Base-by-base conservation (phyloP, 2,888 invertebrate genomes). In the Cephus nigrinus region DNA sequence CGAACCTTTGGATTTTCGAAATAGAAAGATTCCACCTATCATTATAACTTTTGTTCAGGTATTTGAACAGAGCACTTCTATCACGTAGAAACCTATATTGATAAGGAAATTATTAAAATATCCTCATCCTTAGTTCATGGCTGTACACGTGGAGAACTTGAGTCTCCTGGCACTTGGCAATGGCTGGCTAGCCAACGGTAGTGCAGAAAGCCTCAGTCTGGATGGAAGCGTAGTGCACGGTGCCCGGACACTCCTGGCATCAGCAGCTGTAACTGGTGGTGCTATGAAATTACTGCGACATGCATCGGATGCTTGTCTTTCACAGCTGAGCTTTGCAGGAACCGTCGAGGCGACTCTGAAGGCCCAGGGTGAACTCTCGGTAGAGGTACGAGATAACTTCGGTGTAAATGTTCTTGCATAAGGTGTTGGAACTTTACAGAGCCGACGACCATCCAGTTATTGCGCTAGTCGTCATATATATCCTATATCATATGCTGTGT, bases 31-130 rank as follows among this genome's bases (percentile, higher is more conserved):
- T 80, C 97, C 97, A 4, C 95, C 95, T 1, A 95, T 95, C 87
- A 94, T 97, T 81, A 95, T 96, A 79, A 96, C 95, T 87, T 96
- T 97, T 93, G 96, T 96, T 80, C 97, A 96, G 94, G 96, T 96
- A 93, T 33, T 23, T 78, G 9, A 55, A 9, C 23, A 55, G 2
- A 55, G 55, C 23, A 55, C 2, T 23, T 55, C 23, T 9, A 23
- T 9, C 0, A 23, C 77, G 72, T 74, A 68, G 33, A n/a, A 32
- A 55, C 31, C n/a, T 33, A 4, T 75, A 74, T 77, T 35, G n/a
- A 75, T 75, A 11, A 69, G 68, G 31, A 36, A 31, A 12, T 80
- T 68, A 3, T 68, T 76, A 12, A n/a, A 77, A 79, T 74, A n/a
- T 75, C 74, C 11, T 73, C 73, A 33, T 73, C 81, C 81, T 77